Base-by-base conservation (phyloP, 2,888 invertebrate genomes). In the Brachyopa scutellaris region DNA sequence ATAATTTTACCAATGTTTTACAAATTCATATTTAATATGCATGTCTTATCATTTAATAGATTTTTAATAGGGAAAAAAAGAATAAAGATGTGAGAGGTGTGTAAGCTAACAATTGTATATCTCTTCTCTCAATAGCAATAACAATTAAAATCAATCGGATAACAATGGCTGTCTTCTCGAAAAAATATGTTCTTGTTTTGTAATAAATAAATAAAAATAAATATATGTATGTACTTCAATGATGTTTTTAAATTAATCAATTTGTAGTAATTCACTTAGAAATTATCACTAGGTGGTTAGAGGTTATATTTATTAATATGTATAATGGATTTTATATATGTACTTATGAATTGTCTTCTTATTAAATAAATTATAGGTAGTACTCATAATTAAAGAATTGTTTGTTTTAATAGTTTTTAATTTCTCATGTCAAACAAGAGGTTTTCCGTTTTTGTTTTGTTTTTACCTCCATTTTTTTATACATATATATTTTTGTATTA, bases 351-450 rank as follows among this genome's bases (percentile, higher is more conserved):
- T 70, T 78, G 62, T 78, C 3, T 51, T 70, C 70, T 70, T 78
- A 57, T 23, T 64, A 40, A 64, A 64, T 64, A 78, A 78, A 78
- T 64, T 57, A 78, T 45, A 45, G 53, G 45, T 55, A 55, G 62
- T 36, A 49, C 36, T 47, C 23, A 31, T 31, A 5, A 6, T 26
- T 3, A 62, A 62, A 47, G 47, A 62, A 47, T 42, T 67, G 45
- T 21, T 53, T 13, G 11, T 17, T 59, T 40, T 45, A 40, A 40
- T 55, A 31, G 45, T 61, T 45, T 29, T 31, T 21, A 59, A 61
- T 80, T 70, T 74, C 42, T 42, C 64, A 59, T 76, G 51, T 77
- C 66, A 82, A 82, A 76, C 70, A 82, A 82, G 9, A 66, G 69
- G 53, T 64, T 53, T 73, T 73, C 13, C 19, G 7, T 53, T 8